A percentile compares a stretch with the other conserved stretches of the same genome.
Evolutionary conservation across 2,888 invertebrate species (phyloP).

Genomic region (Drosophila greeni): DNA sequence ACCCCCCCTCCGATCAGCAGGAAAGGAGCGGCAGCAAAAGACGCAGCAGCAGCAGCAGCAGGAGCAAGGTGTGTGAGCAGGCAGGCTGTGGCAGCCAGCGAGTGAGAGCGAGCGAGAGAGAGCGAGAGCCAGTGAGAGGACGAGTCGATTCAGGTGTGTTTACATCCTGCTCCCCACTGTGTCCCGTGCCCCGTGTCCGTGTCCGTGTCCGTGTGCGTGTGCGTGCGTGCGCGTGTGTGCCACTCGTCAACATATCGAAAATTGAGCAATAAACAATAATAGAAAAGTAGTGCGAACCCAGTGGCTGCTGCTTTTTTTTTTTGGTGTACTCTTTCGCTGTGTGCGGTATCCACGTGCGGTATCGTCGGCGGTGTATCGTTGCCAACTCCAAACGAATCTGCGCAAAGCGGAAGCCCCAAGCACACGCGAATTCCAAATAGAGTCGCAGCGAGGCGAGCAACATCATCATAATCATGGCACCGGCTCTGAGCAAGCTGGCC

Average conservation of each 20-base stretch:
- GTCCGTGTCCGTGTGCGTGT: conserved; percentile 10
- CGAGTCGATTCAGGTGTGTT: conserved; percentile 33
- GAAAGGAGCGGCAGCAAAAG: conserved; percentile 16
- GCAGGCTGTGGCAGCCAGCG: conserved; percentile 20
- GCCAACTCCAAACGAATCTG: conserved; percentile 1
- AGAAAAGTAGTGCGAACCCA: conserved; percentile 5
- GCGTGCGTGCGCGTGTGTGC: conserved; percentile 8
- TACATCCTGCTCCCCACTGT: conserved; percentile 25
- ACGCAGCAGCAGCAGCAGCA: conserved; percentile 8
- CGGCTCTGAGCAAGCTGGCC: conserved; percentile 86
- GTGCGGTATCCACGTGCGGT: conserved; percentile 23
- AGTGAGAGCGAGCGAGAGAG: conserved; percentile 11
- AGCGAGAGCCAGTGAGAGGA: conserved; percentile 21
- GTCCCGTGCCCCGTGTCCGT: conserved; percentile 1
- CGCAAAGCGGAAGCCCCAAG: conserved; percentile 23
- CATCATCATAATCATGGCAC: conserved; percentile 82
- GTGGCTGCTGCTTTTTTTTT: conserved; percentile 2
- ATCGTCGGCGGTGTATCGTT: neutral
- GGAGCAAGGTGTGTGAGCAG: conserved; percentile 15
- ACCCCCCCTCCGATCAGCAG: conserved; percentile 18
- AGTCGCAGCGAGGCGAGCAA: conserved; percentile 12
- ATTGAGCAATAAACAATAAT: conserved; percentile 20
- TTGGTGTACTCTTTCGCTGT: conserved; percentile 21
- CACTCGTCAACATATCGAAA: conserved; percentile 5
- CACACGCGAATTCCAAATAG: conserved; percentile 28